Evolutionary conservation across 2,113 vertebrate genomes (phyloP).

Genomic region (Chiloscyllium plagiosum): DNA sequence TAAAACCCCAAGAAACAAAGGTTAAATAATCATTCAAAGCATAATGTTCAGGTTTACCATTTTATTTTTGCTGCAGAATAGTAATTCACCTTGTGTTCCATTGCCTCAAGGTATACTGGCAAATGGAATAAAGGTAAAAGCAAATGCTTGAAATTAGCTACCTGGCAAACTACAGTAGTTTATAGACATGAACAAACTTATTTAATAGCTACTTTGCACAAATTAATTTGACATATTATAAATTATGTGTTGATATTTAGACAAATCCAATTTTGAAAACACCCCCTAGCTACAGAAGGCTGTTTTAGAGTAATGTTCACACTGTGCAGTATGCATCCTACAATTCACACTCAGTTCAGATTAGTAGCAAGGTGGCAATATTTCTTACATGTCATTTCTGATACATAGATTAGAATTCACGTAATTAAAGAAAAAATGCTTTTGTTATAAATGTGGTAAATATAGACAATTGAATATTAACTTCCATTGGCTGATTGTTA

Average conservation of each 20-base stretch:
- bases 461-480: no score
- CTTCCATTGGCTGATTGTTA: no score
- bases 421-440: background rate
- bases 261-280: constrained; percentile 55
- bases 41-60: constrained; percentile 20
- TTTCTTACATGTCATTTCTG: background rate
- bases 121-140: constrained; percentile 51
- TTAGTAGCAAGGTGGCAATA: constrained; percentile 28
- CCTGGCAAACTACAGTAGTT: constrained; percentile 48
- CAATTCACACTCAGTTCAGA: constrained; percentile 39
- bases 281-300: constrained; percentile 57
- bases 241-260: constrained; percentile 55
- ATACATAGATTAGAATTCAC: background rate
- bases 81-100: constrained; percentile 17
- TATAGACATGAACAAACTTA: constrained; percentile 73
- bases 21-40: constrained; percentile 42
- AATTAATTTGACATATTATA: constrained; percentile 68
- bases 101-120: constrained; percentile 25
- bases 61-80: constrained; percentile 42
- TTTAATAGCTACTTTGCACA: constrained; percentile 82
- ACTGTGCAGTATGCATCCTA: constrained; percentile 39
- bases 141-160: constrained; percentile 70
- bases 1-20: constrained; percentile 44
- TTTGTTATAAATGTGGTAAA: background rate
- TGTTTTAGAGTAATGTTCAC: constrained; percentile 46